Percentiles rank a stretch among this genome's conserved stretches.
Evolutionary conservation across 2,797 vertebrate genomes (phyloP).

Genomic region (Sandelia bainsii): DNA sequence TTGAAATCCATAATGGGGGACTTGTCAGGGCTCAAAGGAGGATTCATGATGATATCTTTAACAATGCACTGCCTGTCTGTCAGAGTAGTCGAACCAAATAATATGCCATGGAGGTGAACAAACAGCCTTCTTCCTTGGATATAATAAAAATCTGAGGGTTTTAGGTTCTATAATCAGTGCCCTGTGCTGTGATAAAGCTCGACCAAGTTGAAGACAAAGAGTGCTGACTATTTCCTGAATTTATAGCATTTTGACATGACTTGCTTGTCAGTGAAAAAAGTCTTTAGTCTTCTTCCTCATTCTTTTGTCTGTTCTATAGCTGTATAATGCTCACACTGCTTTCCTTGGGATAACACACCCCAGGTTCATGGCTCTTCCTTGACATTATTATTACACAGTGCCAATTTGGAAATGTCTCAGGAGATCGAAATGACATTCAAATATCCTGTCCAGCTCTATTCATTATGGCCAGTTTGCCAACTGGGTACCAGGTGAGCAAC

Average conservation of each 20-base stretch:
- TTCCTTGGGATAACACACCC: slow-evolving; percentile 58
- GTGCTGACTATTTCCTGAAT: slow-evolving; percentile 5
- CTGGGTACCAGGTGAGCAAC: slow-evolving; percentile 65
- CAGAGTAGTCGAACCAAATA: slow-evolving; percentile 54
- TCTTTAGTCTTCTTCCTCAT: slow-evolving; percentile 28
- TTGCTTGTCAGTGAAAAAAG: slow-evolving; percentile 15
- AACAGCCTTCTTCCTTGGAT: slow-evolving; percentile 13
- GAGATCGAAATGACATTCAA: slow-evolving; percentile 78
- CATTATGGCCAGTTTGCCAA: slow-evolving; percentile 69
- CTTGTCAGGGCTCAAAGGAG: slow-evolving; percentile 70
- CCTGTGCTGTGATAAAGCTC: slow-evolving; percentile 2
- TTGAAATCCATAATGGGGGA: slow-evolving; percentile 70
- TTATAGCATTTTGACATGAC: slow-evolving; percentile 6
- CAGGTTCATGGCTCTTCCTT: slow-evolving; percentile 60
- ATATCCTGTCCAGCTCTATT: slow-evolving; percentile 69
- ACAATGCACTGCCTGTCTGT: slow-evolving; percentile 74
- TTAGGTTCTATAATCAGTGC: neutral
- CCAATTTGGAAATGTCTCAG: slow-evolving; percentile 72
- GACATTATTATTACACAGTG: slow-evolving; percentile 74
- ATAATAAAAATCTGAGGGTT: slow-evolving; percentile 22
- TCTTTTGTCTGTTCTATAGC: slow-evolving; percentile 48
- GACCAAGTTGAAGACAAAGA: neutral
- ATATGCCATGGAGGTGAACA: slow-evolving; percentile 31
- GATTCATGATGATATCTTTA: slow-evolving; percentile 77
- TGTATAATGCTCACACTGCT: slow-evolving; percentile 38